These are phyloP conservation scores for Rhabdomys pumilio DNA, from an alignment of 2,797 vertebrate species.

Conservation along the genomic window DNA sequence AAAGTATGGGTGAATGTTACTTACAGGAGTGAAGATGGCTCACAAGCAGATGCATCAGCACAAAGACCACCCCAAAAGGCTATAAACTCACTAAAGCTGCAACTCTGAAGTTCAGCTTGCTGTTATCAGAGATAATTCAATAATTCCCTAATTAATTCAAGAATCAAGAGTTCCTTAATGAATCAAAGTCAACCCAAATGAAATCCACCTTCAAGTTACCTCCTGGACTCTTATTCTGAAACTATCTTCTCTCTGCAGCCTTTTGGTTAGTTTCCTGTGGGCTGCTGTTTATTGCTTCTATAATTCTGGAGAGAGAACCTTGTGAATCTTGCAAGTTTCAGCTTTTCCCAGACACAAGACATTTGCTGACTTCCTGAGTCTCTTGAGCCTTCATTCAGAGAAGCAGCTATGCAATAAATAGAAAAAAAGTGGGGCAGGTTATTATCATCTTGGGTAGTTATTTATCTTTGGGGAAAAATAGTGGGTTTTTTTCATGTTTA, in stretches of 20 bases:
- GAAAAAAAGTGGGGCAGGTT: neutral
- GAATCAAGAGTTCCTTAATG: neutral
- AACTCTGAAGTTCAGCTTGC: neutral
- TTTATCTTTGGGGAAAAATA: neutral
- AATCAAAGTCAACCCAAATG: neutral
- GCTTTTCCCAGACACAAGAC: neutral
- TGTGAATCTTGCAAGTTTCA: neutral
- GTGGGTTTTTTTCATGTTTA: neutral
- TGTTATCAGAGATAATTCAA: neutral
- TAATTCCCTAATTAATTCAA: neutral
- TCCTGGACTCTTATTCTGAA: neutral
- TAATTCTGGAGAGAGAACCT: neutral
- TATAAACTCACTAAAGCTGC: neutral
- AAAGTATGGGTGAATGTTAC: neutral
- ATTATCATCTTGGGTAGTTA: neutral
- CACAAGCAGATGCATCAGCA: neutral
- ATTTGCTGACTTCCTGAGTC: neutral
- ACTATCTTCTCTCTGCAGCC: neutral
- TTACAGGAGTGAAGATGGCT: neutral
- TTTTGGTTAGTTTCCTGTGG: neutral
- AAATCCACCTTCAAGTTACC: neutral
- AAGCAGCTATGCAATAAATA: neutral
- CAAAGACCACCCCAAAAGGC: neutral
- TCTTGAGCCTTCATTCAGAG: neutral
- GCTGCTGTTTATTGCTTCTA: neutral